Conservation (phyloP, 2,113 vertebrate species). For the Alouatta palliata region DNA sequence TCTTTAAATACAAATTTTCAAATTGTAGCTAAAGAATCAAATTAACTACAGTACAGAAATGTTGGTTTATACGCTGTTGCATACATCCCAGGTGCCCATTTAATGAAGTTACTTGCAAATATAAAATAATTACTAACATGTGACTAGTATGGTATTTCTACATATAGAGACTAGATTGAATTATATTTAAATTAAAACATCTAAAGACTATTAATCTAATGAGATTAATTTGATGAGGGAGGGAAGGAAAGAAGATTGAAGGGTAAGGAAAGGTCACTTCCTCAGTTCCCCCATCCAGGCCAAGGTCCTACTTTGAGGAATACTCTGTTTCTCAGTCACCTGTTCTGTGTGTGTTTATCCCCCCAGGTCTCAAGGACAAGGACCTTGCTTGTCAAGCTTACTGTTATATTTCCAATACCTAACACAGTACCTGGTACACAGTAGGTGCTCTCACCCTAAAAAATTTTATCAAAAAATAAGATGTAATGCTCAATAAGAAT, state of each 20-base stretch:
- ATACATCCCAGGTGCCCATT: background rate
- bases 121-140: conserved; percentile 39
- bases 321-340: background rate
- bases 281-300: no score
- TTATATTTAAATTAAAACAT: background rate
- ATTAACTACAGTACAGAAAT: background rate
- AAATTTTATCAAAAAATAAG: background rate
- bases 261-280: background rate
- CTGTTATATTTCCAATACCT: background rate
- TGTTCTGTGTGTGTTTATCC: background rate
- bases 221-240: background rate
- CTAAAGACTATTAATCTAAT: background rate
- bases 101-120: conserved; percentile 37
- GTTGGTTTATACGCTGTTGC: background rate
- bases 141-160: background rate
- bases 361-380: background rate
- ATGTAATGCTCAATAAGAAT: background rate
- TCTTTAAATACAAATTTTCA: background rate
- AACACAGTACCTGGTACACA: background rate
- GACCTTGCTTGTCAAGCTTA: background rate
- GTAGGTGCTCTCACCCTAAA: background rate
- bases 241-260: background rate
- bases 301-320: background rate
- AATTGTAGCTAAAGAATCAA: background rate
- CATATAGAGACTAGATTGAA: background rate